These are phyloP conservation scores for Danio choprae DNA, from an alignment of 2,797 vertebrate genomes.

Conservation along the genomic window DNA sequence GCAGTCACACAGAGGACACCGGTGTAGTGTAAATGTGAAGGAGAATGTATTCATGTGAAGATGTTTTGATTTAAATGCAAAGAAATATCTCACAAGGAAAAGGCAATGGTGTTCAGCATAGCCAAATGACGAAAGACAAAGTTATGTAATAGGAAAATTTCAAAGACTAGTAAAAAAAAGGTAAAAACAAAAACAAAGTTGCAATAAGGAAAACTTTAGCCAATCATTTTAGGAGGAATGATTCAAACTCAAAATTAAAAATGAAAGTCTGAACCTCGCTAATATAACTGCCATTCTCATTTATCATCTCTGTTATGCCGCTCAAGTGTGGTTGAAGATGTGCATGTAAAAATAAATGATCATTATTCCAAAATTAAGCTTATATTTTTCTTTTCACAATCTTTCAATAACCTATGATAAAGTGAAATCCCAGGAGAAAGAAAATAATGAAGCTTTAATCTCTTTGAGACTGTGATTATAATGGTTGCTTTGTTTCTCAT, in stretches of 20 bases:
- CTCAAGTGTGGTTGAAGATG: background rate
- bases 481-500: background rate
- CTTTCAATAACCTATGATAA: background rate
- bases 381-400: background rate
- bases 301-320: background rate
- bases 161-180: background rate
- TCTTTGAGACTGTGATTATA: constrained; percentile 13
- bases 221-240: no score
- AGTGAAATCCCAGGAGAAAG: constrained; percentile 6
- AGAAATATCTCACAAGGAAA: background rate
- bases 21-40: constrained; percentile 2
- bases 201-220: background rate
- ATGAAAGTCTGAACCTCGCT: background rate
- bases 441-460: constrained; percentile 13
- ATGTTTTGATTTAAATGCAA: background rate
- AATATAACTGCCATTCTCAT: background rate
- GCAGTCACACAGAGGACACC: background rate
- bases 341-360: constrained; percentile 13
- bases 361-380: constrained; percentile 4
- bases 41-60: background rate
- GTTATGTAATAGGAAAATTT: background rate
- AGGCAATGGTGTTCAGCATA: background rate
- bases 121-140: background rate
- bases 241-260: background rate
- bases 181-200: background rate